phyloP scores from a whole-genome alignment of 2,113 vertebrate species.

The Cacatua alba region DNA sequence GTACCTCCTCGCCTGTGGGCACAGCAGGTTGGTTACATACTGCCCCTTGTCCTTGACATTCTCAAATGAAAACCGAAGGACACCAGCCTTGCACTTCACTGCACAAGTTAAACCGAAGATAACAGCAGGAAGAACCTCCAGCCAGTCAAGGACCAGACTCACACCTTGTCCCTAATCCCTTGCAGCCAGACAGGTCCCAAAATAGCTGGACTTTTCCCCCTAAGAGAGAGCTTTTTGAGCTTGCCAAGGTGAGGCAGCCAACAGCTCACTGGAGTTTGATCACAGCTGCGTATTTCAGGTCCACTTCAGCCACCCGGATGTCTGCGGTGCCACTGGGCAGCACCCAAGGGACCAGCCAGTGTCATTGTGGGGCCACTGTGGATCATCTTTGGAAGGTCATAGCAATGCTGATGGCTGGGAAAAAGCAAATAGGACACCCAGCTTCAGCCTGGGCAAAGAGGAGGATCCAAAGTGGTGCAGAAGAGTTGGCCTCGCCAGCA shows the following conservation, averaged over 20 bases:
- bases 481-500: neutral
- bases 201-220: fast-evolving
- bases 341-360: neutral
- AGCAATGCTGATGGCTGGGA: fast-evolving
- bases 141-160: neutral
- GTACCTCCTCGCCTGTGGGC: fast-evolving
- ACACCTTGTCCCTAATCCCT: neutral
- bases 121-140: neutral
- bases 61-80: neutral
- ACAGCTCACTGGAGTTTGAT: neutral
- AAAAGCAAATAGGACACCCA: neutral
- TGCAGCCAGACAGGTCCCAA: neutral
- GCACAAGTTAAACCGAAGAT: neutral
- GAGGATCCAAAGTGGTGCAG: fast-evolving
- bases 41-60: neutral
- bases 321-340: neutral
- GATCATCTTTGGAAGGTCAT: fast-evolving
- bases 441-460: neutral
- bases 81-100: fast-evolving
- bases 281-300: fast-evolving
- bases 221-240: too few relatives aligned
- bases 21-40: fast-evolving
- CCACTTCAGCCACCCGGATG: neutral
- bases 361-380: neutral
- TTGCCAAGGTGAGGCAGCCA: neutral